Percentiles rank a stretch among this genome's conserved stretches.
These are phyloP conservation scores for Orchestes rusci DNA, from an alignment of 2,888 invertebrate genomes.

Conservation along the genomic window DNA sequence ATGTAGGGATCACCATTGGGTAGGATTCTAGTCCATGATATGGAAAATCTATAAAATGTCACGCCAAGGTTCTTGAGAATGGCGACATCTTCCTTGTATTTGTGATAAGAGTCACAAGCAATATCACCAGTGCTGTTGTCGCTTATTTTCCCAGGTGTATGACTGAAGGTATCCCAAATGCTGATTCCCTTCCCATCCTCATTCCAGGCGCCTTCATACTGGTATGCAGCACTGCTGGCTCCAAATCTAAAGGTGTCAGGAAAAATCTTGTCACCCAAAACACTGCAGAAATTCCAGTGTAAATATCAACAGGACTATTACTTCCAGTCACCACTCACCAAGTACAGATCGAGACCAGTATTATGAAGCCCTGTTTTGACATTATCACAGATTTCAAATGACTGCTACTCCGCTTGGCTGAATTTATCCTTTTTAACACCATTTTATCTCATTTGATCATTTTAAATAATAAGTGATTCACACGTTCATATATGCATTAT, in stretches of 20 bases:
- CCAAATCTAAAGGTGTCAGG: slow-evolving; percentile 36
- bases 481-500: no score
- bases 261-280: slow-evolving; percentile 26
- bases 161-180: slow-evolving; percentile 9
- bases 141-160: neutral
- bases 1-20: slow-evolving; percentile 50
- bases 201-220: slow-evolving; percentile 33
- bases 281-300: no score
- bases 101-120: slow-evolving; percentile 61
- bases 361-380: no score
- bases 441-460: no score
- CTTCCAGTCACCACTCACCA: no score
- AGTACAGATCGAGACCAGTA: no score
- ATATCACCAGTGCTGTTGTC: slow-evolving; percentile 41
- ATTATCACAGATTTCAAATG: no score
- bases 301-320: no score
- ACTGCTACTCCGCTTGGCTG: no score
- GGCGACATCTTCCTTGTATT: slow-evolving; percentile 53
- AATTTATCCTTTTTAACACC: no score
- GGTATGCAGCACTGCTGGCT: slow-evolving; percentile 37
- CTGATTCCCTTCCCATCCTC: slow-evolving; percentile 48
- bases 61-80: slow-evolving; percentile 52
- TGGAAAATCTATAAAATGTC: slow-evolving; percentile 31
- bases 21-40: slow-evolving; percentile 37
- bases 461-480: no score